Percentiles rank a stretch among this genome's conserved stretches.
phyloP scores from a whole-genome alignment of 2,888 invertebrate species.

The Entomobrya proxima region DNA sequence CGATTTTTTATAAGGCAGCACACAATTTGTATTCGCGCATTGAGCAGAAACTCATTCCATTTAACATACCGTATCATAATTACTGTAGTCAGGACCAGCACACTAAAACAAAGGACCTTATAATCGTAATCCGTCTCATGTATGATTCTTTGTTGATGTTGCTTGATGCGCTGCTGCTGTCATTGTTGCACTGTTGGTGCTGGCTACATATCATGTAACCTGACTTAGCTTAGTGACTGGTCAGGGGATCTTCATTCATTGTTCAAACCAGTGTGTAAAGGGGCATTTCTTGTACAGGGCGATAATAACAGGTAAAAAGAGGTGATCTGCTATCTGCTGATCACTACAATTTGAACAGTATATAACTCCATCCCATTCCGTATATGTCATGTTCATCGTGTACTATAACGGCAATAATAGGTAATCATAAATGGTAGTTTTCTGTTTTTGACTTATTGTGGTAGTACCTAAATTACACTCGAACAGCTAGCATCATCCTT shows the following conservation, averaged over 20 bases:
- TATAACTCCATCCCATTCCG: not conserved
- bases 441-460: constrained; percentile 18
- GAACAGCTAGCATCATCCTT: constrained; percentile 25
- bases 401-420: not conserved
- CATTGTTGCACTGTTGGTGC: not conserved
- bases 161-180: not conserved
- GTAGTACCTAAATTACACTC: constrained; percentile 31
- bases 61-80: not conserved
- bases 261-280: no score
- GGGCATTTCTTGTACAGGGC: constrained; percentile 6
- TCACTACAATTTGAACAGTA: not conserved
- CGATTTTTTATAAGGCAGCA: not conserved
- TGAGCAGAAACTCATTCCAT: not conserved
- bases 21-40: constrained; percentile 15
- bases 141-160: not conserved
- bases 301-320: constrained; percentile 24
- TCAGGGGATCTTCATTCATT: constrained; percentile 12
- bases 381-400: not conserved
- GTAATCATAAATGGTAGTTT: constrained; percentile 5
- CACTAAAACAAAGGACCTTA: not conserved
- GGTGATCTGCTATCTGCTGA: no score
- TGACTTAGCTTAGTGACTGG: not conserved
- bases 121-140: not conserved
- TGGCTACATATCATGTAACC: not conserved
- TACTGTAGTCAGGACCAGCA: not conserved